Evolutionary conservation across 2,888 invertebrate species (phyloP).

Genomic region (Eristalinus aeneus): DNA sequence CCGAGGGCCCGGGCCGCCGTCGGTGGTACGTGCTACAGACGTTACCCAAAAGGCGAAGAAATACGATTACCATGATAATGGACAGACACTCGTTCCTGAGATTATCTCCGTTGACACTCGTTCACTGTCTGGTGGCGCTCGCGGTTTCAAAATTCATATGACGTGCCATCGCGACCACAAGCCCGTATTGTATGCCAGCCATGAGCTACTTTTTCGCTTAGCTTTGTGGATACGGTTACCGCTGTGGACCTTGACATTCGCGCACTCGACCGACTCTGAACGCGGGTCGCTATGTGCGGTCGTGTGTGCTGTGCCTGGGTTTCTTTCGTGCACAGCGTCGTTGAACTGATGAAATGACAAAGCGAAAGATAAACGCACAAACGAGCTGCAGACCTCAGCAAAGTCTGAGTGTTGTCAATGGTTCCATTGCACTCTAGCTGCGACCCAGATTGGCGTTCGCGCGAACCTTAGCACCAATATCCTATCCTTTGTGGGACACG

Average conservation of each 20-base stretch:
- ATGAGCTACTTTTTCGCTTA: slow-evolving; percentile 17
- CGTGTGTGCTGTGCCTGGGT: neutral
- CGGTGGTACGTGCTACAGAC: slow-evolving; percentile 40
- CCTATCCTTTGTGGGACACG: neutral
- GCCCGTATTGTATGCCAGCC: slow-evolving; percentile 12
- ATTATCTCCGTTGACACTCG: slow-evolving; percentile 35
- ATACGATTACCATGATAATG: slow-evolving; percentile 26
- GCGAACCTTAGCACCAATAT: neutral
- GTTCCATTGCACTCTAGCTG: slow-evolving; percentile 6
- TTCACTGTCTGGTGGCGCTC: slow-evolving; percentile 8
- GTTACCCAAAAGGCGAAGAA: neutral
- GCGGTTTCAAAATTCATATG: slow-evolving; percentile 39
- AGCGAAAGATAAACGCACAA: neutral
- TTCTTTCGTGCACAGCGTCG: neutral
- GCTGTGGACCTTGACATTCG: slow-evolving; percentile 43
- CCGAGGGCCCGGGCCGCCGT: neutral
- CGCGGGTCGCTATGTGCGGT: neutral
- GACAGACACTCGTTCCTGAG: slow-evolving; percentile 30
- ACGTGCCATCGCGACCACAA: slow-evolving; percentile 21
- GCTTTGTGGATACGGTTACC: slow-evolving; percentile 18
- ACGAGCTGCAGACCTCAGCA: neutral
- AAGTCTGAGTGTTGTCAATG: neutral
- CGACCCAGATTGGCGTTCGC: slow-evolving; percentile 6
- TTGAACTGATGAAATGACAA: neutral
- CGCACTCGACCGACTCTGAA: slow-evolving; percentile 14